phyloP scores from a whole-genome alignment of 2,888 invertebrate species.

The Nebria salina region DNA sequence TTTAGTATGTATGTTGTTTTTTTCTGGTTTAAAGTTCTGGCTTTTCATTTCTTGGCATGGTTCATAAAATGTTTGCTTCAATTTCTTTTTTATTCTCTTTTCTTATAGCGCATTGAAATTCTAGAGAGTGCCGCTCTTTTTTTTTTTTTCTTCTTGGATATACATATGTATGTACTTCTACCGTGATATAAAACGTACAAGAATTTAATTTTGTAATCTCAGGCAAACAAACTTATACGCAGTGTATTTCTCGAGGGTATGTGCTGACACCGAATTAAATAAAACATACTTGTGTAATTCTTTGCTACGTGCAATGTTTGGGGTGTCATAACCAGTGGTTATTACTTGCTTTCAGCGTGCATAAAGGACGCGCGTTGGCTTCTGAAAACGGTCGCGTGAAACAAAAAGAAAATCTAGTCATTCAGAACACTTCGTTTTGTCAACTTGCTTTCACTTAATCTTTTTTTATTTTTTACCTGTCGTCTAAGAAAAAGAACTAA shows the following conservation, averaged over 20 bases:
- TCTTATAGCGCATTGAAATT: not conserved
- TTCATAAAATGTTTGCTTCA: no score
- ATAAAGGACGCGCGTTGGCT: not conserved
- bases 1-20: no score
- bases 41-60: no score
- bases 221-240: constrained; percentile 12
- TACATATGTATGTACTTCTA: not conserved
- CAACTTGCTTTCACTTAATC: not conserved
- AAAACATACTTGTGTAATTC: constrained; percentile 37
- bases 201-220: constrained; percentile 38
- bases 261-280: constrained; percentile 21
- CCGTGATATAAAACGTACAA: constrained; percentile 28
- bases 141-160: not conserved
- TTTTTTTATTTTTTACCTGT: not conserved
- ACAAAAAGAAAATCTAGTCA: not conserved
- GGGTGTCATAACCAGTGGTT: constrained; percentile 30
- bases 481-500: not conserved
- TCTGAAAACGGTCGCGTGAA: not conserved
- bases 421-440: not conserved
- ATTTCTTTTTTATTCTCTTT: no score
- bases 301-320: constrained; percentile 10
- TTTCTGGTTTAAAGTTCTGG: no score
- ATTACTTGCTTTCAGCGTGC: constrained; percentile 23
- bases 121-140: not conserved
- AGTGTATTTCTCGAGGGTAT: constrained; percentile 6